Base-by-base conservation (phyloP, 2,888 invertebrate species). In the Microctonus hyperodae region DNA sequence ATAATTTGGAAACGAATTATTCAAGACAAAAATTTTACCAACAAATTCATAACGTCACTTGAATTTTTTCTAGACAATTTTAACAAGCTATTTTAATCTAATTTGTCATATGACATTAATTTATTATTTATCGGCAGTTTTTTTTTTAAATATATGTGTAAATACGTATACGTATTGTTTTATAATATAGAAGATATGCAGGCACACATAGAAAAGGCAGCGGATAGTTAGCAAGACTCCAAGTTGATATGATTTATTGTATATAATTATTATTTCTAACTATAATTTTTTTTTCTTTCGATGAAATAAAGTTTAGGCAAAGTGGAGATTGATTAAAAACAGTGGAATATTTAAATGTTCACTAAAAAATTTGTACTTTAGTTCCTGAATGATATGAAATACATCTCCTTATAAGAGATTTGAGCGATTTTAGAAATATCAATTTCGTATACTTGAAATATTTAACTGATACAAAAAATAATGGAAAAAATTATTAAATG, bases 201-300 rank as follows among this genome's bases (percentile, higher is more conserved):
- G 77, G 78, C 77, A 75, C 76, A 74, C 71, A 73, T 74, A 74
- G 62, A 74, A 61, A 75, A 77, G 76, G 75, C 77, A 74, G 72
- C 76, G 71, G 66, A 72, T 56, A 72, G 65, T 68, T 70, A 64
- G 63, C 67, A 63, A 56, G 16, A 60, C n/a, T 56, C 51, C 25
- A 51, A 22, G 25, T 25, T 51, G 25, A 51, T 23, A 44, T 44
- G 16, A 16, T 2, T 20, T 16, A 44, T 44, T 44, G 3, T 11
- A 51, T 51, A 51, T 22, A 51, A 51, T 44, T 16, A 16, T n/a
- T 44, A 44, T 7, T 56, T n/a, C n/a, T n/a, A n/a, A n/a, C n/a
- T n/a, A n/a, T n/a, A n/a, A n/a, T n/a, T 56, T 7, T 33, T 56
- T n/a, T 31, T 10, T 53, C 4, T 33, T 33, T 6, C 16, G 16